These are phyloP conservation scores for Aphidius colemani DNA, from an alignment of 2,888 invertebrate genomes.

Conservation along the genomic window DNA sequence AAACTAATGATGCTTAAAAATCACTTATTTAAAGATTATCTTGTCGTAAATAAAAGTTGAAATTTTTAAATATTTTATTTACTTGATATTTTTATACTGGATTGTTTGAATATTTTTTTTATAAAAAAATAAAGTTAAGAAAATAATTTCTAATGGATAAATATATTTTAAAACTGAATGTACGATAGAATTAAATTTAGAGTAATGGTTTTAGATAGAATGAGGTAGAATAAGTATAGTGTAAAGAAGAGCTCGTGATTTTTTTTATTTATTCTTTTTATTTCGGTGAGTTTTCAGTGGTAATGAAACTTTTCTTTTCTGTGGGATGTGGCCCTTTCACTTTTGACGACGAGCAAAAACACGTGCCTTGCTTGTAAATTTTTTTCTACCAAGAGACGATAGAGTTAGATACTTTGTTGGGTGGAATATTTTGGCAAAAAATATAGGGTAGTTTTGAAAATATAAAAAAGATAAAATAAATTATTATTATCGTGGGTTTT, in stretches of 20 bases:
- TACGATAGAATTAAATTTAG: conserved; percentile 31
- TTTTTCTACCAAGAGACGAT: no score
- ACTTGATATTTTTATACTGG: no score
- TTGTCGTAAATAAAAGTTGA: no score
- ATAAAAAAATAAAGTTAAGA: neutral
- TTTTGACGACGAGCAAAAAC: neutral
- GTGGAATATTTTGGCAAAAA: no score
- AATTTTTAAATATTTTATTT: no score
- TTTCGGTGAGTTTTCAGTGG: conserved; percentile 28
- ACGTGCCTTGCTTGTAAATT: neutral
- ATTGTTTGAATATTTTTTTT: no score
- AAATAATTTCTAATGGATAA: conserved; percentile 19
- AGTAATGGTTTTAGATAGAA: conserved; percentile 25
- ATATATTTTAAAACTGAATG: conserved; percentile 22
- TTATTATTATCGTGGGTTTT: no score
- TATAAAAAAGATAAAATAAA: no score
- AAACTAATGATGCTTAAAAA: no score
- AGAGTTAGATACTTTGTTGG: no score
- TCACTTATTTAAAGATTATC: no score
- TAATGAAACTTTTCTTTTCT: conserved; percentile 33
- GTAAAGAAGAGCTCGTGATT: conserved; percentile 3
- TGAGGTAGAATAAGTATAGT: neutral
- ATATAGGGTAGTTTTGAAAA: no score
- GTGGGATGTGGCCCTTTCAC: conserved; percentile 7
- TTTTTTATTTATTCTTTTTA: neutral